These are phyloP conservation scores for Papilio helenus DNA, from an alignment of 1,140 invertebrate genomes.

Conservation along the genomic window DNA sequence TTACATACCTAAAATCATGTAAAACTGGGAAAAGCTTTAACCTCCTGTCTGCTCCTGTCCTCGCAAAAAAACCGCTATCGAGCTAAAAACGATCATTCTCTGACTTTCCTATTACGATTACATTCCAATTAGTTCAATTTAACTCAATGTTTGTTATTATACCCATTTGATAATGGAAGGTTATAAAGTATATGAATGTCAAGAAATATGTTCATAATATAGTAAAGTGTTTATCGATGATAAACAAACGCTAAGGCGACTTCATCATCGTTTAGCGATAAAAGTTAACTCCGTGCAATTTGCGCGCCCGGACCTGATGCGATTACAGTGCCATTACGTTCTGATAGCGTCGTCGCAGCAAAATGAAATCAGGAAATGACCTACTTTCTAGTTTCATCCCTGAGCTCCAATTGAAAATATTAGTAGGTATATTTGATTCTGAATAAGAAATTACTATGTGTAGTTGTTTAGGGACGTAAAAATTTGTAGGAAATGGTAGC, in stretches of 20 bases:
- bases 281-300: constrained; percentile 36
- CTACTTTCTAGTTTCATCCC: constrained; percentile 27
- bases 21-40: too few relatives aligned
- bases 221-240: constrained; percentile 22
- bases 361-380: constrained; percentile 31
- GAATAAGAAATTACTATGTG: not conserved
- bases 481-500: constrained; percentile 26
- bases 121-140: too few relatives aligned
- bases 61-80: too few relatives aligned
- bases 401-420: not conserved
- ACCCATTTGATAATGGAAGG: not conserved
- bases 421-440: not conserved
- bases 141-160: too few relatives aligned
- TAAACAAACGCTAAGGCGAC: constrained; percentile 6
- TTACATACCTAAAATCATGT: too few relatives aligned
- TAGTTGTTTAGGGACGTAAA: not conserved
- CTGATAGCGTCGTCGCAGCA: constrained; percentile 31
- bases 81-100: too few relatives aligned
- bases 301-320: constrained; percentile 29
- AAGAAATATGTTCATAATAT: not conserved
- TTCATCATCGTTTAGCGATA: constrained; percentile 35
- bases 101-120: too few relatives aligned
- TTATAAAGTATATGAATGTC: not conserved
- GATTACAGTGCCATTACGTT: constrained; percentile 33
- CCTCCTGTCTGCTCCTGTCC: too few relatives aligned